phyloP scores from a whole-genome alignment of 2,797 vertebrate species.

The Eremophila alpestris region DNA sequence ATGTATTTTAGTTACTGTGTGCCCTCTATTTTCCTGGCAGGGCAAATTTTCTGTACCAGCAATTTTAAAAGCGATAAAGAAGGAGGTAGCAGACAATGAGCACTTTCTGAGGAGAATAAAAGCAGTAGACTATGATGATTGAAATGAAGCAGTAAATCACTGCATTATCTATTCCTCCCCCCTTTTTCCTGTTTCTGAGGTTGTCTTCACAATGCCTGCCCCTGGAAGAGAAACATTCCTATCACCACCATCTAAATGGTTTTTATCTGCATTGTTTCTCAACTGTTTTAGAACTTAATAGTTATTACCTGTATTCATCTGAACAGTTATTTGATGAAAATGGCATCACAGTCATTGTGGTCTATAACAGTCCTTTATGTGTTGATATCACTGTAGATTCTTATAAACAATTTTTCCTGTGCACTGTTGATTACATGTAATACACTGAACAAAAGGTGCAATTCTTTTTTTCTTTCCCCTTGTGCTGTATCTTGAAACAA shows the following conservation, averaged over 20 bases:
- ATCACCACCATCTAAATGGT: background rate
- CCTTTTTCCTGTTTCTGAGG: background rate
- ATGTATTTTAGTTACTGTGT: background rate
- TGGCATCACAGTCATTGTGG: slow-evolving; percentile 47
- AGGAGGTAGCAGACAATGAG: background rate
- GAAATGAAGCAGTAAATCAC: background rate
- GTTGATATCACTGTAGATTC: slow-evolving; percentile 32
- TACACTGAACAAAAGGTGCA: background rate
- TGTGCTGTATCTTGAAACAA: slow-evolving; percentile 65
- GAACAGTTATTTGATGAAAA: slow-evolving; percentile 62
- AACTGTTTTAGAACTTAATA: slow-evolving; percentile 10
- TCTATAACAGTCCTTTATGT: slow-evolving; percentile 28
- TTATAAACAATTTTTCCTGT: slow-evolving; percentile 52
- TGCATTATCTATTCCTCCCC: background rate
- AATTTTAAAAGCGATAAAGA: background rate
- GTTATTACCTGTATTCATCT: slow-evolving; percentile 1
- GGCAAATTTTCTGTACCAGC: background rate
- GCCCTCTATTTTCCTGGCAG: background rate
- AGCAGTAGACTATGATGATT: background rate
- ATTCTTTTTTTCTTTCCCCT: background rate
- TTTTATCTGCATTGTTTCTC: slow-evolving; percentile 15
- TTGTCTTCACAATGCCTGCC: background rate
- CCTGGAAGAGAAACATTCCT: background rate
- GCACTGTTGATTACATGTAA: slow-evolving; percentile 31
- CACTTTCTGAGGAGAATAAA: background rate